phyloP scores from a whole-genome alignment of 2,797 vertebrate species.

The Chelonia mydas region DNA sequence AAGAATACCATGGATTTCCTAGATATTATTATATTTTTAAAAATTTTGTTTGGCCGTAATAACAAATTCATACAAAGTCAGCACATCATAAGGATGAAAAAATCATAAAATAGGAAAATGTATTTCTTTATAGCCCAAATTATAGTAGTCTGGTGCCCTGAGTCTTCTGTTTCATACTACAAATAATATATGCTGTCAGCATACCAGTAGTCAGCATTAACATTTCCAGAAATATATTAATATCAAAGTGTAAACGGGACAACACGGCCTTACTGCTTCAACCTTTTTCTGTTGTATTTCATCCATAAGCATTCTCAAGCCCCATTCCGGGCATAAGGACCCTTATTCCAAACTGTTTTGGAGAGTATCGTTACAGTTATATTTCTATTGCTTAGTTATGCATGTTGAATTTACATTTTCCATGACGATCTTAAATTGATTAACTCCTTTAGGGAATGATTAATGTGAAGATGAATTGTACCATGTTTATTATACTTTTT shows the following conservation, averaged over 20 bases:
- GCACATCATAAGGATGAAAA: neutral
- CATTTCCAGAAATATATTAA: neutral
- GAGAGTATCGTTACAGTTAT: neutral
- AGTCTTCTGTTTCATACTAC: neutral
- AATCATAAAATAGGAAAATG: neutral
- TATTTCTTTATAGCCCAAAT: neutral
- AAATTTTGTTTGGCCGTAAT: neutral
- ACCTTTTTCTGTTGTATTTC: neutral
- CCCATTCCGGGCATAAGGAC: neutral
- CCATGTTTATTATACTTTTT: neutral
- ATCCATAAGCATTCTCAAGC: neutral
- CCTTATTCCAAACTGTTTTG: neutral
- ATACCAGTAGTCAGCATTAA: neutral
- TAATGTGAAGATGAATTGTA: neutral
- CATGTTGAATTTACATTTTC: neutral
- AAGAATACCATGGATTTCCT: neutral
- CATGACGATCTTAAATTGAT: neutral
- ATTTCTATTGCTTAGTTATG: neutral
- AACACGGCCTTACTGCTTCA: neutral
- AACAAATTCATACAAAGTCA: neutral
- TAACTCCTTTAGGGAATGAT: neutral
- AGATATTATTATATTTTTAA: neutral
- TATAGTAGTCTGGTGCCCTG: neutral
- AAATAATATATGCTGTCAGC: neutral
- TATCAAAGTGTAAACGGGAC: neutral